Percentiles rank a stretch among this genome's conserved stretches.
Evolutionary conservation across 2,113 vertebrate genomes (phyloP).

Genomic region (Camelus dromedarius): DNA sequence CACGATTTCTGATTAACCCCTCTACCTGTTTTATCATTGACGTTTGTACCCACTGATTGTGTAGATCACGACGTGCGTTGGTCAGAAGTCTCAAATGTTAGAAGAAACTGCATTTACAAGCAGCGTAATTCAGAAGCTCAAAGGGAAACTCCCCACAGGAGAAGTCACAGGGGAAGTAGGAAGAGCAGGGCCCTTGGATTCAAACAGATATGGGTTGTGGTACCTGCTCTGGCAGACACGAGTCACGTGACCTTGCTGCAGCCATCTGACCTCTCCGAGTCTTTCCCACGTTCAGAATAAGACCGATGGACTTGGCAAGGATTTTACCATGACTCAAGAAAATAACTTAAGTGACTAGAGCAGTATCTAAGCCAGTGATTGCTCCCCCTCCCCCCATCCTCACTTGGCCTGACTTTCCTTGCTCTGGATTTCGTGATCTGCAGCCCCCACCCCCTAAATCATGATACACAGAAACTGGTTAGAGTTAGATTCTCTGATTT

Average conservation of each 20-base stretch:
- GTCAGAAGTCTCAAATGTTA: background rate
- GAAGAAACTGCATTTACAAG: background rate
- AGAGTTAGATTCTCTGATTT: background rate
- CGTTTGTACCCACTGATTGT: background rate
- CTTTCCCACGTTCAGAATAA: background rate
- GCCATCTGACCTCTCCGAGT: background rate
- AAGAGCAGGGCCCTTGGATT: background rate
- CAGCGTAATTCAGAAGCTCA: background rate
- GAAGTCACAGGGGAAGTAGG: background rate
- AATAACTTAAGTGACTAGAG: background rate
- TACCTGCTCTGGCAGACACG: background rate
- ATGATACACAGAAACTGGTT: background rate
- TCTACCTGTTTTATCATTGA: background rate
- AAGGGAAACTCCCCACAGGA: background rate
- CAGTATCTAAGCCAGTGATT: background rate
- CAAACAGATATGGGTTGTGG: background rate
- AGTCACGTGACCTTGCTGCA: background rate
- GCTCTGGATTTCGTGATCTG: background rate
- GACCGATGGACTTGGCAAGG: background rate
- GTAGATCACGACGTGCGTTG: background rate
- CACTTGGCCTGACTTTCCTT: background rate
- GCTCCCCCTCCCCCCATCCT: background rate
- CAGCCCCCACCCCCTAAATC: background rate
- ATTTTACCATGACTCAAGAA: background rate
- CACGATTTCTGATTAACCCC: background rate